Conservation (phyloP, 2,797 vertebrate genomes). For the Microctenopoma lineatum region DNA sequence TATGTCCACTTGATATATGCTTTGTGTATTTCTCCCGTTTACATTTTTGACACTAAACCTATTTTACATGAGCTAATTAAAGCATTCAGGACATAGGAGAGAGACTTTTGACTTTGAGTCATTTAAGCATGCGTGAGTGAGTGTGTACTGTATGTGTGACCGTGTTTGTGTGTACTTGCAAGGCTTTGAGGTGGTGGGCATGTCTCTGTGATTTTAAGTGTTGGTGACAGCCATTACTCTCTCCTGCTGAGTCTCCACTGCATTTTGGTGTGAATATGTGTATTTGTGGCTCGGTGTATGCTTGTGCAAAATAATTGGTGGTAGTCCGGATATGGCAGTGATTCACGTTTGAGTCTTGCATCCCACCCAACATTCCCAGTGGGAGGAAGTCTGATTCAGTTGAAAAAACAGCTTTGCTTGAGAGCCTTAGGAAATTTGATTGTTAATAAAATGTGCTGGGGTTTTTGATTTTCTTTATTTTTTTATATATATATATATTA, state of each 20-base stretch:
- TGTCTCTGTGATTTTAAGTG: constrained; percentile 59
- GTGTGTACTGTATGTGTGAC: constrained; percentile 17
- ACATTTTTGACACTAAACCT: constrained; percentile 10
- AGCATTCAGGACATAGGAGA: constrained; percentile 9
- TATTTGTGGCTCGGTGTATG: constrained; percentile 28
- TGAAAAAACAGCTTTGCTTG: constrained; percentile 11
- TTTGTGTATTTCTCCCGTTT: constrained; percentile 7
- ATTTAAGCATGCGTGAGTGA: constrained; percentile 27
- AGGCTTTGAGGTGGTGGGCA: constrained; percentile 36
- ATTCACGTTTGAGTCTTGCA: constrained; percentile 53
- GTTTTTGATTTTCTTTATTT: constrained; percentile 11
- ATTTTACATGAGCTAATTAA: constrained; percentile 29
- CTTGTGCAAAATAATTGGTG: constrained; percentile 52
- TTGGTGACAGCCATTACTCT: constrained; percentile 59
- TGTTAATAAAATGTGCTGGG: constrained; percentile 14
- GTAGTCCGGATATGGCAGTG: constrained; percentile 48
- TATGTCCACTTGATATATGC: background rate
- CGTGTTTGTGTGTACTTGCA: constrained; percentile 19
- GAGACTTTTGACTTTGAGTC: constrained; percentile 31
- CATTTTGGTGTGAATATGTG: constrained; percentile 43
- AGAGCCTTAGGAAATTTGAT: constrained; percentile 26
- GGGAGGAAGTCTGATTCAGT: constrained; percentile 39
- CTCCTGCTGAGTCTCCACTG: constrained; percentile 46
- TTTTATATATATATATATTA: background rate
- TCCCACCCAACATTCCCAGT: constrained; percentile 37